Conservation (phyloP, 2,888 invertebrate genomes). For the Mycalesis mineus region DNA sequence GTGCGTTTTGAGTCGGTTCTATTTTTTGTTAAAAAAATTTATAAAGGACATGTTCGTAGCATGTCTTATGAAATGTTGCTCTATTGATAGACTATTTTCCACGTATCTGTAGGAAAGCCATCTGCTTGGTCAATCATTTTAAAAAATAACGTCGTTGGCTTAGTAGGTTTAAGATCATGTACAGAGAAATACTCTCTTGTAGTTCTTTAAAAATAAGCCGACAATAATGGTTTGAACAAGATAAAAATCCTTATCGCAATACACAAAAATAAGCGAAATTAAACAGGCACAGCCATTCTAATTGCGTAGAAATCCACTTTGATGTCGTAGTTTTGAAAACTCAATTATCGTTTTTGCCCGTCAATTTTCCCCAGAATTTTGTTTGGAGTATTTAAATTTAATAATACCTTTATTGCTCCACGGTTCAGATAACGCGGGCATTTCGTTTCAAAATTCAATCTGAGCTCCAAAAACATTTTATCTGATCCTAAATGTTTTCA, state of each 20-base stretch:
- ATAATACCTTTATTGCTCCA: constrained; percentile 14
- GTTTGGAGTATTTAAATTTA: constrained; percentile 16
- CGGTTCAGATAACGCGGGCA: constrained; percentile 12
- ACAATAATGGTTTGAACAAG: too few species aligned
- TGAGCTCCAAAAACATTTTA: constrained; percentile 9
- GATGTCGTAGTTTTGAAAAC: constrained; percentile 10
- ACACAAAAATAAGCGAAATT: neutral
- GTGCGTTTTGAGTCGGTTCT: too few species aligned
- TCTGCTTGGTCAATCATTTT: too few species aligned
- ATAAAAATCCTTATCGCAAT: neutral
- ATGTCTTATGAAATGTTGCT: too few species aligned
- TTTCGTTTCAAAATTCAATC: constrained; percentile 14
- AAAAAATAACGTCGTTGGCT: too few species aligned
- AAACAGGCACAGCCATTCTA: neutral
- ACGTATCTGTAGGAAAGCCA: too few species aligned
- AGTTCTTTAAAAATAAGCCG: too few species aligned
- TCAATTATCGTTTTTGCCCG: constrained; percentile 9
- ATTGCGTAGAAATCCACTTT: constrained; percentile 6
- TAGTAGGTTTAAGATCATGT: too few species aligned
- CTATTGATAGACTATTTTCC: too few species aligned
- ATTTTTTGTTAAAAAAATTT: too few species aligned
- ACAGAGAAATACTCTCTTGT: too few species aligned
- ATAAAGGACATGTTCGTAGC: too few species aligned
- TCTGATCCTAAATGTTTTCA: constrained; percentile 8
- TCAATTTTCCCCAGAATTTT: constrained; percentile 10